Conservation (phyloP, 2,797 vertebrate genomes). For the Microchirus variegatus region DNA sequence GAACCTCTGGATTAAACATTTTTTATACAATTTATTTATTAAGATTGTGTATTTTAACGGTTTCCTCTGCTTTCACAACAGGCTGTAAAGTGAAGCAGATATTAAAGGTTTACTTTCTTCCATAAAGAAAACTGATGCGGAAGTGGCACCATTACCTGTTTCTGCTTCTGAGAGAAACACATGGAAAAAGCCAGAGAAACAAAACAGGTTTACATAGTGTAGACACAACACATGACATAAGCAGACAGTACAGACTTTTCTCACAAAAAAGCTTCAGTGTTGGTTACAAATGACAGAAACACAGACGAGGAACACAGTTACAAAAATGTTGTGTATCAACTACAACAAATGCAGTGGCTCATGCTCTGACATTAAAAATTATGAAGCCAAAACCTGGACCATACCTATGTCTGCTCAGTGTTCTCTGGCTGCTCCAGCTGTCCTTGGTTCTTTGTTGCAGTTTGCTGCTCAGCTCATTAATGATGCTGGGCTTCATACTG, state of each 20-base stretch:
- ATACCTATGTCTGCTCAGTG: conserved; percentile 89
- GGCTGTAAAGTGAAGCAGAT: conserved; percentile 2
- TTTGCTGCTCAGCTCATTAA: conserved; percentile 92
- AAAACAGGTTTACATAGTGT: conserved; percentile 59
- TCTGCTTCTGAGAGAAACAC: conserved; percentile 66
- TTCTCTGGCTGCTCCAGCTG: conserved; percentile 82
- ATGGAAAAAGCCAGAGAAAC: conserved; percentile 59
- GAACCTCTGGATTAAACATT: background rate
- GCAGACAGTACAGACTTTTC: conserved; percentile 9
- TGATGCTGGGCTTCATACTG: conserved; percentile 91
- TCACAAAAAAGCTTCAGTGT: background rate
- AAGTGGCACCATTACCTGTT: conserved; percentile 60
- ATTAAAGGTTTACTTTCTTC: conserved; percentile 16
- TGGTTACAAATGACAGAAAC: conserved; percentile 1
- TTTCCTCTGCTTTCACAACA: conserved; percentile 11
- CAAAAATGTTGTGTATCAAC: conserved; percentile 1
- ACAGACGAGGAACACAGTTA: conserved; percentile 10
- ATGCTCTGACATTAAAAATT: conserved; percentile 6
- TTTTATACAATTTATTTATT: background rate
- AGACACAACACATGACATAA: conserved; percentile 41
- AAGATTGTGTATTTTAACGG: background rate
- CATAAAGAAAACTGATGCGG: conserved; percentile 18
- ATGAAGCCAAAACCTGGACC: background rate
- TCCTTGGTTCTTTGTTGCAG: conserved; percentile 87
- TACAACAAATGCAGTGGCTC: background rate